These are phyloP conservation scores for Thyatira batis DNA, from an alignment of 2,888 invertebrate genomes.

Conservation along the genomic window DNA sequence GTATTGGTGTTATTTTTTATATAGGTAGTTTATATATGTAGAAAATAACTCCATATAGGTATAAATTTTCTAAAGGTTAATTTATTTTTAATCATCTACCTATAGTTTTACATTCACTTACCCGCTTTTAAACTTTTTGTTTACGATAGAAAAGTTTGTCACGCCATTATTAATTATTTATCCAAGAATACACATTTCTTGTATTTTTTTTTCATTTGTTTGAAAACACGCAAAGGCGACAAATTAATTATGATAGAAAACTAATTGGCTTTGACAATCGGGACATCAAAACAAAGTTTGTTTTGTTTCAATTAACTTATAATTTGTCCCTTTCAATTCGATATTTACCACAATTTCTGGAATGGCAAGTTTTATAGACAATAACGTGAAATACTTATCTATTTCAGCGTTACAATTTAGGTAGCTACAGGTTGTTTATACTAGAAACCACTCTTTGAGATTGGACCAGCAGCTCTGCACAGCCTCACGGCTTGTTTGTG, in stretches of 20 bases:
- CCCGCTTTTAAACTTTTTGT: neutral
- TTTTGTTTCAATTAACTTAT: neutral
- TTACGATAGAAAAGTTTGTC: neutral
- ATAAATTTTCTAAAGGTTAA: neutral
- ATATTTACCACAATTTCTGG: neutral
- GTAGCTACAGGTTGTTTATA: no score
- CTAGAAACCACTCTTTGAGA: neutral
- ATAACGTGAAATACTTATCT: no score
- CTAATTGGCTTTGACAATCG: neutral
- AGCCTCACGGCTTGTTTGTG: neutral
- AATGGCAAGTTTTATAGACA: no score
- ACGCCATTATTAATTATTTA: no score
- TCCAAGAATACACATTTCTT: neutral
- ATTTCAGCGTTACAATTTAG: no score
- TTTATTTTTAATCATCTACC: no score
- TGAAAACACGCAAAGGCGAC: neutral
- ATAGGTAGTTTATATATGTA: no score
- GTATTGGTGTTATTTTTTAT: neutral
- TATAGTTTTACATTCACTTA: no score
- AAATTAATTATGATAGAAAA: neutral
- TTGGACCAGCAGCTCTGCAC: neutral
- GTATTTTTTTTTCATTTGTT: neutral
- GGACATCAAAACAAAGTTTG: neutral
- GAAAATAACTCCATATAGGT: neutral
- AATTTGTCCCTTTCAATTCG: neutral